These are phyloP conservation scores for Xylocampa areola DNA, from an alignment of 2,888 invertebrate genomes.

Conservation along the genomic window DNA sequence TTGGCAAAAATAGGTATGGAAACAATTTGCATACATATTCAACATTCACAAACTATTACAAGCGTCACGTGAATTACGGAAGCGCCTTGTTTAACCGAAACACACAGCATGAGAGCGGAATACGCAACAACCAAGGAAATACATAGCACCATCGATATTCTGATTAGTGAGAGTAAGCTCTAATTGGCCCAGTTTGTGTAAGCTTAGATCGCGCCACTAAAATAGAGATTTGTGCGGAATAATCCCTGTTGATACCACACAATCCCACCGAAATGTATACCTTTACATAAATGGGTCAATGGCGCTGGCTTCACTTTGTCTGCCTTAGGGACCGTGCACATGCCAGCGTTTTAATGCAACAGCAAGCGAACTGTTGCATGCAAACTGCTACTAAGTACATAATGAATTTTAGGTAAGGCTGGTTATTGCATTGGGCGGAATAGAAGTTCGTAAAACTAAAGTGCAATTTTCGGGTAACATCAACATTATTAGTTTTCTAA, in stretches of 20 bases:
- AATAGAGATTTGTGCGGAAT: slow-evolving; percentile 85
- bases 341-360: slow-evolving; percentile 47
- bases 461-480: slow-evolving; percentile 14
- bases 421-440: slow-evolving; percentile 37
- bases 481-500: neutral
- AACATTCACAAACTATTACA: slow-evolving; percentile 39
- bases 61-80: slow-evolving; percentile 21
- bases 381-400: slow-evolving; percentile 54
- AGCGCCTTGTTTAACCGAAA: slow-evolving; percentile 35
- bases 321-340: slow-evolving; percentile 53
- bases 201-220: slow-evolving; percentile 81
- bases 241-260: slow-evolving; percentile 82
- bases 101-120: slow-evolving; percentile 35
- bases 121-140: slow-evolving; percentile 40
- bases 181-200: slow-evolving; percentile 85
- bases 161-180: slow-evolving; percentile 82
- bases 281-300: slow-evolving; percentile 79
- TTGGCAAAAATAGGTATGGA: neutral
- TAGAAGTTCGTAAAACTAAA: slow-evolving; percentile 39
- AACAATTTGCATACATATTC: slow-evolving; percentile 3
- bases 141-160: slow-evolving; percentile 68
- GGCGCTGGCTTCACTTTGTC: slow-evolving; percentile 50
- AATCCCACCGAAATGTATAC: slow-evolving; percentile 77
- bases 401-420: slow-evolving; percentile 50
- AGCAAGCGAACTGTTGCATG: slow-evolving; percentile 57